Evolutionary conservation across 2,797 vertebrate genomes (phyloP).

Genomic region (Betta splendens): DNA sequence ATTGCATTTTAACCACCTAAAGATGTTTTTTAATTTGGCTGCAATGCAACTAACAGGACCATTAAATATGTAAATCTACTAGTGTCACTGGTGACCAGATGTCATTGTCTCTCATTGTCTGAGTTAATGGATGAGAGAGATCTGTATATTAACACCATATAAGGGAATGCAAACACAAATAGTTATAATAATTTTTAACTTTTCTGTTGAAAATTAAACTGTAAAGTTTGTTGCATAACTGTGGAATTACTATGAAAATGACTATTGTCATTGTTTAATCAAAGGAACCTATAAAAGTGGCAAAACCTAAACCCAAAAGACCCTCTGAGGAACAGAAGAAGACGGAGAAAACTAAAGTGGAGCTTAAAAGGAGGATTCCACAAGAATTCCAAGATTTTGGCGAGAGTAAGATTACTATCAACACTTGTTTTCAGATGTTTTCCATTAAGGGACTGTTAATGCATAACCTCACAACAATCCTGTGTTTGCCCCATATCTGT

Average conservation of each 20-base stretch:
- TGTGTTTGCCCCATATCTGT: no score
- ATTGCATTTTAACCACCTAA: background rate
- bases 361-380: slow-evolving; percentile 80
- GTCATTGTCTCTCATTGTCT: slow-evolving; percentile 4
- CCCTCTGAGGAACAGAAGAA: slow-evolving; percentile 78
- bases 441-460: no score
- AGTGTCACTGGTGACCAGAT: slow-evolving; percentile 3
- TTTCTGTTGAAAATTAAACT: background rate
- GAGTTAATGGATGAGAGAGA: background rate
- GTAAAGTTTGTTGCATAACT: background rate
- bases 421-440: no score
- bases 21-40: background rate
- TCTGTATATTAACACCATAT: background rate
- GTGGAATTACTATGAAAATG: slow-evolving; percentile 8
- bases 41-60: background rate
- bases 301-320: slow-evolving; percentile 88
- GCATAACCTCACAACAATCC: no score
- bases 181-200: background rate
- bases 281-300: slow-evolving; percentile 91
- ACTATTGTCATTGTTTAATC: slow-evolving; percentile 18
- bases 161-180: background rate
- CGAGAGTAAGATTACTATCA: slow-evolving; percentile 80
- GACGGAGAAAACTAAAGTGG: slow-evolving; percentile 84
- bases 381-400: slow-evolving; percentile 86
- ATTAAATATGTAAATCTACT: background rate